Evolutionary conservation across 2,888 invertebrate genomes (phyloP), one percentile per base, ranked within the genome.

Genomic region (Cephalotes varians): DNA sequence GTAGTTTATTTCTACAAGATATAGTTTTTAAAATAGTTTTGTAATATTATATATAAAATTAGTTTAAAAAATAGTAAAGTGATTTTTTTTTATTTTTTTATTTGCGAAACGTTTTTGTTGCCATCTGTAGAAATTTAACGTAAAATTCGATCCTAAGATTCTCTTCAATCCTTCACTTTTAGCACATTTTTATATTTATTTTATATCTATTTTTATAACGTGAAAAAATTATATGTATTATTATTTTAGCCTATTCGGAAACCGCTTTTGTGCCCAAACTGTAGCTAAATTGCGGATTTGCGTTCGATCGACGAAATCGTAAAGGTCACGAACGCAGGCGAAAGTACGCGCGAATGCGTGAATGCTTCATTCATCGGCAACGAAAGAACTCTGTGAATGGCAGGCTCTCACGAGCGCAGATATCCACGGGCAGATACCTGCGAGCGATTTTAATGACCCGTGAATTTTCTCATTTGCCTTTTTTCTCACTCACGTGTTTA

Each of bases 291-390:
- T 31, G 58, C 31, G 31, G 25, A 72, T 25, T 73, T 47, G 28
- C 37, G 28, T 1, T 28, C 21, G 69, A 51, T 67, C 69, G 31
- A 56, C 77, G 21, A 69, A 77, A 69, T 56, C 31, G 31, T 31
- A 69, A 69, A 69, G 69, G 18, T 84, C 83, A 79, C 80, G 86
- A 86, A 86, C 74, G 79, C 81, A 73, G 58, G 51, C 28, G 77
- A 69, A 54, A 77, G 58, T 79, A 28, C 47, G 77, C 25, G 49
- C 73, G 79, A 86, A 69, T 77, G 89, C 76, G 90, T 91, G 89
- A 91, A 92, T 91, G 91, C 90, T 90, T 88, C 92, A 91, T 92
- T 91, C 91, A 92, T 91, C 87, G 81, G 82, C 62, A 80, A 72
- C 71, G 82, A 85, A 87, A 84, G 71, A 81, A 60, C 37, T 34